Conservation (phyloP, 2,113 vertebrate species). For the Penelope pileata region DNA sequence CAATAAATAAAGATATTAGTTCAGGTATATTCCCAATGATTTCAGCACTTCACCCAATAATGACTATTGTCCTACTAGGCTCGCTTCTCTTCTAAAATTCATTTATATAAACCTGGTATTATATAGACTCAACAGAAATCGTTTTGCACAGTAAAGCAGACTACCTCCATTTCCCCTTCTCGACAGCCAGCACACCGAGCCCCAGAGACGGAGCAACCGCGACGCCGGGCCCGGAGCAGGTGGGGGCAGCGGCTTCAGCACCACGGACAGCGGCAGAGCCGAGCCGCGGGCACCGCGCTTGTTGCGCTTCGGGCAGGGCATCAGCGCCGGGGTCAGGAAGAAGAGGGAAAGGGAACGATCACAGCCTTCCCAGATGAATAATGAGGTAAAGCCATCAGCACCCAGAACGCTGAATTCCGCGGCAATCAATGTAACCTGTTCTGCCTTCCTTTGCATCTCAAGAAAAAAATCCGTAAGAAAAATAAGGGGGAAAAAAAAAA, state of each 20-base stretch:
- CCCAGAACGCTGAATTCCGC: not conserved
- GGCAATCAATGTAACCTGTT: not conserved
- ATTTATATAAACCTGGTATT: slow-evolving; percentile 30
- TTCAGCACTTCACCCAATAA: not conserved
- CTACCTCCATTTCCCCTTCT: not conserved
- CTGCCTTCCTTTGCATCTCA: not conserved
- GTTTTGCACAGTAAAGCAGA: not conserved
- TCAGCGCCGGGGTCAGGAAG: too few species aligned
- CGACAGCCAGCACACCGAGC: not conserved
- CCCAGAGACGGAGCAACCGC: not conserved
- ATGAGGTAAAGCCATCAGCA: not conserved
- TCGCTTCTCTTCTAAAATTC: not conserved
- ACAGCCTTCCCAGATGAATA: not conserved
- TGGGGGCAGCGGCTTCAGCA: not conserved
- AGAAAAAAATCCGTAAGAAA: not conserved
- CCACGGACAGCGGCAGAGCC: not conserved
- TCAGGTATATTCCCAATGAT: not conserved
- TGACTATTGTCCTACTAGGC: not conserved
- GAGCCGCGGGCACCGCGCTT: fast-evolving
- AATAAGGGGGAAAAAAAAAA: not conserved
- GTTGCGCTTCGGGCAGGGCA: too few species aligned
- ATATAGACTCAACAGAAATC: slow-evolving; percentile 13
- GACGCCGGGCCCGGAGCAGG: not conserved
- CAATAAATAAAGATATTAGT: not conserved
- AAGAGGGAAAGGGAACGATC: not conserved